Evolutionary conservation across 2,888 invertebrate species (phyloP), one percentile per base, ranked within the genome.

Genomic region (Cistogaster globosa): DNA sequence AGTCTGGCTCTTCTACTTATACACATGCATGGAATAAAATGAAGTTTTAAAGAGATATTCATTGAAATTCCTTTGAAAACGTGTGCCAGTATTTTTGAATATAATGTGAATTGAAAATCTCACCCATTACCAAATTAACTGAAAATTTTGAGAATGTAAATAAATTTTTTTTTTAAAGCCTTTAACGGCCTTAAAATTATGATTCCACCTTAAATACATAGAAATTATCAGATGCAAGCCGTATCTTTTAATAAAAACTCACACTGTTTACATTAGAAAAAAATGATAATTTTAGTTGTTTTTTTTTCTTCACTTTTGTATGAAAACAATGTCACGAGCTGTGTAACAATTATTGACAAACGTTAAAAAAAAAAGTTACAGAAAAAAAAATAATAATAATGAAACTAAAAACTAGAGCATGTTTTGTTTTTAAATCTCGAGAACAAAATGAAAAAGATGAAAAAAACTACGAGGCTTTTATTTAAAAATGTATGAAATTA

Each of bases 341-440:
- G 45, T 48, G 53, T 69, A 83, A 78, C 77, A 82, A 69, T 85
- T 85, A 85, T 85, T 85, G 85, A 85, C 85, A 85, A 85, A 82
- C 85, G 78, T 78, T 74, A 71, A 74, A 75, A 81, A 84, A 20
- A 26, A 26, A 26, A 2, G 1, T 36, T 75, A 48, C 53, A 60
- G 65, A 77, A 57, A 72, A 74, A 38, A 5, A n/a, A n/a, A n/a
- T n/a, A n/a, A n/a, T n/a, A n/a, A 38, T 72, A 57, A 72, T 69
- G 65, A 72, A 67, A 75, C 60, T 51, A 80, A 75, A 83, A 86
- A 86, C 77, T 87, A 71, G 85, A 85, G 78, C 85, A 85, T 85
- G 82, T 85, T 85, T 85, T 84, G 84, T 81, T 76, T 80, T 58
- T 32, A 71, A 58, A 65, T 76, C 51, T 76, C 16, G 58, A 55